Percentiles rank a stretch among this genome's conserved stretches.
These are phyloP conservation scores for Platerodrilus igneus DNA, from an alignment of 2,888 invertebrate genomes.

Conservation along the genomic window DNA sequence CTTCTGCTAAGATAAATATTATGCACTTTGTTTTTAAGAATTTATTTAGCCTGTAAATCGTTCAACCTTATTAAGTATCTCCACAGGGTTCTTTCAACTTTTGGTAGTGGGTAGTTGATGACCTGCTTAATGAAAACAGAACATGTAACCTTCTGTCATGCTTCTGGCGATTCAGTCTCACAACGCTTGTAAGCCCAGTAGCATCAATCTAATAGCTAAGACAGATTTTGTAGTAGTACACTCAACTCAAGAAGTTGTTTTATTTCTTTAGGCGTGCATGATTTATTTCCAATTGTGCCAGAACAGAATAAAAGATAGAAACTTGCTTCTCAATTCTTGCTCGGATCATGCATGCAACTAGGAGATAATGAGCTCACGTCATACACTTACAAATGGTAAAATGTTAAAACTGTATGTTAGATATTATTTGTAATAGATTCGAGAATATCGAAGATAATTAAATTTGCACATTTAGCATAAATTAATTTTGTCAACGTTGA, in stretches of 20 bases:
- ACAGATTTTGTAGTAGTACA: conserved; percentile 41
- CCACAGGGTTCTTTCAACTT: conserved; percentile 9
- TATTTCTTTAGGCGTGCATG: conserved; percentile 33
- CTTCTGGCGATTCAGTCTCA: conserved; percentile 27
- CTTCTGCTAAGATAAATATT: neutral
- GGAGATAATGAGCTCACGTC: conserved; percentile 26
- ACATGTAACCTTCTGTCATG: too few relatives aligned
- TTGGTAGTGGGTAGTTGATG: too few relatives aligned
- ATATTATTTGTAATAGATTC: too few relatives aligned
- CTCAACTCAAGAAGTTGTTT: conserved; percentile 36
- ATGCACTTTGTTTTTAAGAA: neutral
- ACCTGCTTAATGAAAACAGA: too few relatives aligned
- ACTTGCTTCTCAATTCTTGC: conserved; percentile 27
- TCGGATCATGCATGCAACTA: conserved; percentile 28
- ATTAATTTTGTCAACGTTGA: too few relatives aligned
- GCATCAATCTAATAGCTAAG: conserved; percentile 42
- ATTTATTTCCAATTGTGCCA: conserved; percentile 36
- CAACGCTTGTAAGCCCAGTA: conserved; percentile 38
- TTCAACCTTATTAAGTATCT: conserved; percentile 2
- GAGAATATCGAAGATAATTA: too few relatives aligned
- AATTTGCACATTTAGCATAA: too few relatives aligned
- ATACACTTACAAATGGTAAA: too few relatives aligned
- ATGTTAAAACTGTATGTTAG: too few relatives aligned
- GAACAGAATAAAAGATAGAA: conserved; percentile 30
- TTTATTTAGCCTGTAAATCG: conserved; percentile 1